These are phyloP conservation scores for Acrocyrtus sp. DNA, from an alignment of 2,888 invertebrate species.

Conservation along the genomic window DNA sequence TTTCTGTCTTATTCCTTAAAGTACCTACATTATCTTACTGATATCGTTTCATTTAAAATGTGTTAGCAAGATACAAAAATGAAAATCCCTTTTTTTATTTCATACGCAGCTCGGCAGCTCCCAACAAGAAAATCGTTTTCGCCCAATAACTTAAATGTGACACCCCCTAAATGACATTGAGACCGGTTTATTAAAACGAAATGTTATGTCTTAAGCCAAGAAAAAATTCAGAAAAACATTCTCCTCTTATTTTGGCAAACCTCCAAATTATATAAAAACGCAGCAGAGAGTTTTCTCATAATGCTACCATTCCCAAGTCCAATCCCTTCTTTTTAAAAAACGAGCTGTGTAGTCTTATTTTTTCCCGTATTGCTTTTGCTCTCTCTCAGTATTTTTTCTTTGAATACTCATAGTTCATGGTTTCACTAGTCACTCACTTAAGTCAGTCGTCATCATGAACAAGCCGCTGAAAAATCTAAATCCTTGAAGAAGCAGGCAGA, in stretches of 20 bases:
- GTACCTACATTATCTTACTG: too few species aligned
- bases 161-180: conserved; percentile 46
- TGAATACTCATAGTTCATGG: too few species aligned
- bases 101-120: not conserved
- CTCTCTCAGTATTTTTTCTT: not conserved
- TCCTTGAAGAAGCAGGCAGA: conserved; percentile 16
- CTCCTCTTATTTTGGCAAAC: conserved; percentile 20
- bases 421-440: not conserved
- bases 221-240: conserved; percentile 18
- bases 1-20: too few species aligned
- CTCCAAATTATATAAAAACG: conserved; percentile 35
- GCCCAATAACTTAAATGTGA: conserved; percentile 1
- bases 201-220: conserved; percentile 21
- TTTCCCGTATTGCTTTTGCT: not conserved
- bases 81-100: too few species aligned
- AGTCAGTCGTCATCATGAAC: conserved; percentile 5
- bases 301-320: conserved; percentile 21
- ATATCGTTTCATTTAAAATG: too few species aligned
- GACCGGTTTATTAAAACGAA: conserved; percentile 30
- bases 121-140: not conserved
- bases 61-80: too few species aligned
- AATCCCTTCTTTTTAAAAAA: conserved; percentile 19
- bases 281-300: conserved; percentile 31
- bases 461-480: conserved; percentile 6
- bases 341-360: conserved; percentile 15